These are phyloP conservation scores for Protonibea diacanthus DNA, from an alignment of 2,797 vertebrate genomes.

Conservation along the genomic window DNA sequence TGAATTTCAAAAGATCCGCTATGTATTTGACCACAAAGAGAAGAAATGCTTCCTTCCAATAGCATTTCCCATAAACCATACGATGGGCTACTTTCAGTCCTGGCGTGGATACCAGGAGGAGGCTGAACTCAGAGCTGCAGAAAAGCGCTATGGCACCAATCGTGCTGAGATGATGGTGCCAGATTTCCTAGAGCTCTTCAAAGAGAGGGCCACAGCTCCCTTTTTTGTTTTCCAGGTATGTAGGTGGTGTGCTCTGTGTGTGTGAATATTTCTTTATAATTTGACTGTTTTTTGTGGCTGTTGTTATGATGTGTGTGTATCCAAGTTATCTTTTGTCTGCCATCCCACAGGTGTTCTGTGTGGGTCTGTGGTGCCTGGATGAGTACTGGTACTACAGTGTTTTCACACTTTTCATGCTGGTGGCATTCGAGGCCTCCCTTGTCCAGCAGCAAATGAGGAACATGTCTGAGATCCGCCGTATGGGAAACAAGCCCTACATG, in stretches of 20 bases:
- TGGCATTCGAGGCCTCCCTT: conserved; percentile 96
- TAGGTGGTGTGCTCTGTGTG: neutral
- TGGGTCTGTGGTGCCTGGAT: conserved; percentile 97
- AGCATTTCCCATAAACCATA: conserved; percentile 88
- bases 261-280: neutral
- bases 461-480: conserved; percentile 95
- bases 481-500: conserved; percentile 97
- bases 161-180: conserved; percentile 98
- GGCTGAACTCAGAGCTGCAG: conserved; percentile 88
- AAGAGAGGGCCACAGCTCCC: conserved; percentile 95
- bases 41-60: conserved; percentile 91
- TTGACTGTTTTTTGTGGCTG: neutral
- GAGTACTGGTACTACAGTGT: conserved; percentile 99
- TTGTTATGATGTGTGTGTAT: conserved; percentile 58
- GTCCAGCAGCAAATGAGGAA: conserved; percentile 99
- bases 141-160: conserved; percentile 93
- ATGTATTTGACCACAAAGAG: conserved; percentile 88
- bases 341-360: conserved; percentile 92
- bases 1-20: conserved; percentile 97
- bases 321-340: neutral
- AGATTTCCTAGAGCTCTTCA: conserved; percentile 97
- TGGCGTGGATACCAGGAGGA: conserved; percentile 95
- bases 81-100: conserved; percentile 91
- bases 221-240: conserved; percentile 98
- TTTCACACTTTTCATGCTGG: conserved; percentile 98